These are phyloP conservation scores for Brachionus manjavacas DNA, from an alignment of 1,140 invertebrate species.

Conservation along the genomic window DNA sequence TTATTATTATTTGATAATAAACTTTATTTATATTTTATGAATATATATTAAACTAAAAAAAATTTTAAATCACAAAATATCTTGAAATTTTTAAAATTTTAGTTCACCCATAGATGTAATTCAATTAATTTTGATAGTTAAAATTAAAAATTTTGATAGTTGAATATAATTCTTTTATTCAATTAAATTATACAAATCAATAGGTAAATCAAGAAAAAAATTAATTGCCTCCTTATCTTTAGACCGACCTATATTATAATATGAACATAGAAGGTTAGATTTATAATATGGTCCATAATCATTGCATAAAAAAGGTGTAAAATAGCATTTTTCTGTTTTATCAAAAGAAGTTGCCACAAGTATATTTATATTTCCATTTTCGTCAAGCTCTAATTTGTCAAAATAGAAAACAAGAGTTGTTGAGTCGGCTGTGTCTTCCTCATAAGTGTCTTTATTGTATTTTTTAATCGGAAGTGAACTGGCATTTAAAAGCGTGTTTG, in stretches of 20 bases:
- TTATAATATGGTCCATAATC: slow-evolving; percentile 39
- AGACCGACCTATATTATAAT: slow-evolving; percentile 18
- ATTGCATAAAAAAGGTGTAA: not conserved
- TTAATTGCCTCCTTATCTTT: not conserved
- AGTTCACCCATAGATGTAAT: too few relatives aligned
- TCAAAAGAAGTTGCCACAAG: not conserved
- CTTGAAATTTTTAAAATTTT: too few relatives aligned
- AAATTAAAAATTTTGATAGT: too few relatives aligned
- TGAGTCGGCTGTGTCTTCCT: slow-evolving; percentile 9
- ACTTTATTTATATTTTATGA: too few relatives aligned
- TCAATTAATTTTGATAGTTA: too few relatives aligned
- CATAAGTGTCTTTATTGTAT: slow-evolving; percentile 40
- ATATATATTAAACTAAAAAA: too few relatives aligned
- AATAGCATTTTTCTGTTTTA: slow-evolving; percentile 15
- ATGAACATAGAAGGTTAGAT: slow-evolving; percentile 4
- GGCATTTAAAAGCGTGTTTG: not conserved
- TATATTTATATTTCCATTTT: slow-evolving; percentile 2
- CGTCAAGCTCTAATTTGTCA: not conserved
- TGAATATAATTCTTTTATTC: not conserved
- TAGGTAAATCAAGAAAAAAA: slow-evolving; percentile 39
- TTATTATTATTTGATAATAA: too few relatives aligned
- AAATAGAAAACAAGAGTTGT: slow-evolving; percentile 30
- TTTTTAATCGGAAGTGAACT: slow-evolving; percentile 33
- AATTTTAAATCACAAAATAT: too few relatives aligned
- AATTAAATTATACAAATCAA: slow-evolving; percentile 34